Conservation (phyloP, 2,797 vertebrate genomes). For the Atherinosoma microstoma region DNA sequence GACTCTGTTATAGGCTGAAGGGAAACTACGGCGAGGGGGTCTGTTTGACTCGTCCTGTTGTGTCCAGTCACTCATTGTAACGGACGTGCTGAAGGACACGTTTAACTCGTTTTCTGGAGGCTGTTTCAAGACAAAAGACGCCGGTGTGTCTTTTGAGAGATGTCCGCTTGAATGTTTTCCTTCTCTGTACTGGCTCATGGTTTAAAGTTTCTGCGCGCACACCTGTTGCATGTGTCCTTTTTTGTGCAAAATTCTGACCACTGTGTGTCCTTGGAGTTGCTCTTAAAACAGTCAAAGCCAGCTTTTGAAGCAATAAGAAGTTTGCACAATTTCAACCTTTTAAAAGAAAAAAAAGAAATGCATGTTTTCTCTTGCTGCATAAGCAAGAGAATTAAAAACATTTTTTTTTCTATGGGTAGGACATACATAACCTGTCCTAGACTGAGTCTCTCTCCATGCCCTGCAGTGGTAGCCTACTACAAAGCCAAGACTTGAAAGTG, state of each 20-base stretch:
- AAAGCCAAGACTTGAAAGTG: conserved; percentile 7
- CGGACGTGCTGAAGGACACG: neutral
- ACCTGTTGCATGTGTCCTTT: conserved; percentile 76
- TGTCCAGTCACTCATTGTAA: neutral
- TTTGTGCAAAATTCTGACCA: conserved; percentile 55
- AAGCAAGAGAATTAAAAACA: neutral
- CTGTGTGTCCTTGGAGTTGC: neutral
- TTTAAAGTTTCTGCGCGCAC: conserved; percentile 58
- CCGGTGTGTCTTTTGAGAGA: conserved; percentile 38
- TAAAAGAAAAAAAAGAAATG: too few species aligned
- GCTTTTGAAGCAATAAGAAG: neutral
- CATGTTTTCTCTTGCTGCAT: neutral
- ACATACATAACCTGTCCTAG: conserved; percentile 12
- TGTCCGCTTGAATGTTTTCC: conserved; percentile 20
- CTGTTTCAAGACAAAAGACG: conserved; percentile 13
- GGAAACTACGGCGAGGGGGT: neutral
- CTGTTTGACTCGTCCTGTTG: neutral
- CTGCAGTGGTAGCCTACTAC: conserved; percentile 13
- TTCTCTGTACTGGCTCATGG: conserved; percentile 45
- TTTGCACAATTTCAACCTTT: neutral
- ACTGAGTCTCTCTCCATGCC: conserved; percentile 9
- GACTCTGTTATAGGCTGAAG: conserved; percentile 6
- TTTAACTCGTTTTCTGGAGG: neutral
- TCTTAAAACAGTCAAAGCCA: conserved; percentile 1
- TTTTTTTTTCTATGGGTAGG: conserved; percentile 1